Evolutionary conservation across 2,888 invertebrate species (phyloP), one percentile per base, ranked within the genome.

Genomic region (Ophion costatus): DNA sequence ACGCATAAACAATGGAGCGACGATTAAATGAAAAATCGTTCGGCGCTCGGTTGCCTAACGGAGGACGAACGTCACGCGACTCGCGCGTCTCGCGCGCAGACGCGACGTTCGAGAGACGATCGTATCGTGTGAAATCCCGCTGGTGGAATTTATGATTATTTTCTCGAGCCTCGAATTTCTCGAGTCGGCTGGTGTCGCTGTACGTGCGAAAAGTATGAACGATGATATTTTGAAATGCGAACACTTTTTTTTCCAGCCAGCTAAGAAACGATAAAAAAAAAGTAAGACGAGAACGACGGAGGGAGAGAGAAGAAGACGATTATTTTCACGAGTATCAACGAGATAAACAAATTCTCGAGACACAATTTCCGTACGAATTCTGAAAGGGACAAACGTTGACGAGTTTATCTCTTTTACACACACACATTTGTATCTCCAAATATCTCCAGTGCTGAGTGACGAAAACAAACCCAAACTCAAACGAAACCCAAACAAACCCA

Each of bases 221-320:
- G 73, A 56, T 57, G 38, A 73, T 61, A 33, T 79, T 64, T 64
- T 56, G 79, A 79, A 70, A 64, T 14, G 14, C 29, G 11, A 45
- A 20, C 33, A 56, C 10, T 63, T 64, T 78, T 61, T 61, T 59
- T 22, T 4, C 14, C 29, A 4, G 14, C 38, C 7, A 38, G 24
- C 42, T n/a, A 9, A 59, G 22, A 24, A 24, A 11, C 76, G 76
- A 77, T 59, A 59, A 67, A 20, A 38, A 38, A 38, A 38, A 38
- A 38, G 5, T 38, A n/a, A n/a, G n/a, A 38, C 38, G 38, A 38
- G 38, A 38, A 38, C 0, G 38, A 38, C 1, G 38, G 38, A 38
- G n/a, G 59, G 33, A 5, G 11, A 9, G 38, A 0, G 42, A 61
- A 38, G 61, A 59, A 24, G 69, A 69, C 2, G 29, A 70, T 78